Evolutionary conservation across 2,113 vertebrate species (phyloP).

Genomic region (Archilochus colubris): DNA sequence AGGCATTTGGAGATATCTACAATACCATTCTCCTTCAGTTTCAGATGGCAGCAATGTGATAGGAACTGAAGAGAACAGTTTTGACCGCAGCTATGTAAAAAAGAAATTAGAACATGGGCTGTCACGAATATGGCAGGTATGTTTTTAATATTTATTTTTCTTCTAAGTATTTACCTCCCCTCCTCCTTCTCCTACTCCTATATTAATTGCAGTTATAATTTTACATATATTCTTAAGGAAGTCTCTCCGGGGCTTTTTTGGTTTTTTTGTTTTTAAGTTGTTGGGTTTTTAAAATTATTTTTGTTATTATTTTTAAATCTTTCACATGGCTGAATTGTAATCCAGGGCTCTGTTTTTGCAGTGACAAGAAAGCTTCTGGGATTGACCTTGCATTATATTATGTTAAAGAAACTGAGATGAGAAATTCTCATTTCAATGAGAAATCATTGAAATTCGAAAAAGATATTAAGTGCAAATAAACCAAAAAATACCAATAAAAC

Average conservation of each 20-base stretch:
- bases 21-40: constrained; percentile 49
- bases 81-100: constrained; percentile 96
- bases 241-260: background rate
- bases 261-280: background rate
- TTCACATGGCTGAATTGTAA: background rate
- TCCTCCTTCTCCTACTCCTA: rapidly evolving
- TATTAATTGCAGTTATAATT: background rate
- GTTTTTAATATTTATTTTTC: background rate
- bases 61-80: constrained; percentile 82
- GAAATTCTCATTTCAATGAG: background rate
- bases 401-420: background rate
- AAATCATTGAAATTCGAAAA: background rate
- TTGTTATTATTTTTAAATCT: background rate
- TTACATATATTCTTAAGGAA: background rate
- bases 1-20: background rate
- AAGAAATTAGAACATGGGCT: constrained; percentile 97
- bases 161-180: background rate
- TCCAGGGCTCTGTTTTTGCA: background rate
- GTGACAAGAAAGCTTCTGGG: background rate
- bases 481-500: background rate
- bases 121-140: constrained; percentile 96
- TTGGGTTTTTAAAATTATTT: too few relatives aligned
- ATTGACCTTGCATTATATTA: background rate
- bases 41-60: constrained; percentile 76
- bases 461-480: background rate